Base-by-base conservation (phyloP, 2,888 invertebrate species). In the Hypolimnas misippus region DNA sequence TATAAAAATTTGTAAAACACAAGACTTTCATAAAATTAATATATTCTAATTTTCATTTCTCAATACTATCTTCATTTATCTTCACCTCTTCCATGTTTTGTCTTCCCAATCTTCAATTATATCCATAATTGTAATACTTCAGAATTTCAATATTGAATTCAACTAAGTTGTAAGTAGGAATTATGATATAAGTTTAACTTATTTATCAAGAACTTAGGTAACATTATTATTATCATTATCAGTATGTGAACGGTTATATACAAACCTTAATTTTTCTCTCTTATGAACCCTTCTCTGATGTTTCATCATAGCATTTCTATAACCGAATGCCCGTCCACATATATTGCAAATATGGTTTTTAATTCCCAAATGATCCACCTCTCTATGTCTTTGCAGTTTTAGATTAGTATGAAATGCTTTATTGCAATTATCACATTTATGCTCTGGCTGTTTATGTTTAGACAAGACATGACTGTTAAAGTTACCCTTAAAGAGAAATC, bases 261-360 rank as follows among this genome's bases (percentile, higher is more conserved):
- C 10, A 29, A 49, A 49, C 14, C 49, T 49, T 14, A 49, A 29
- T 49, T 29, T 82, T 49, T 82, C 77, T 52, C 82, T 74, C 66
- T 83, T 82, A 58, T 83, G 83, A 0, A 83, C 81, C 73, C 77
- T 76, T 17, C 78, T 63, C 58, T 83, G 81, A 65, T 83, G 83
- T 62, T 82, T 82, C 70, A 79, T 79, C 79, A 83, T 76, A 35
- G 80, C 80, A 67, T 82, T 77, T 61, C 82, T 74, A 55, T 83
- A 82, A 10, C 83, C 83, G 69, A 83, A 83, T 12, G 83, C 81
- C 60, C 82, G 81, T 0, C 82, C 81, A 63, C 83, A 83, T 17
- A 77, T 67, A 19, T 80, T 76, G 49, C 83, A 83, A 3, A 80
- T 74, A 75, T 83, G 80, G 51, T 79, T 81, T 63, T 77, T 81